Percentiles rank a stretch among this genome's conserved stretches.
Evolutionary conservation across 2,113 vertebrate genomes (phyloP).

Genomic region (Procavia capensis): DNA sequence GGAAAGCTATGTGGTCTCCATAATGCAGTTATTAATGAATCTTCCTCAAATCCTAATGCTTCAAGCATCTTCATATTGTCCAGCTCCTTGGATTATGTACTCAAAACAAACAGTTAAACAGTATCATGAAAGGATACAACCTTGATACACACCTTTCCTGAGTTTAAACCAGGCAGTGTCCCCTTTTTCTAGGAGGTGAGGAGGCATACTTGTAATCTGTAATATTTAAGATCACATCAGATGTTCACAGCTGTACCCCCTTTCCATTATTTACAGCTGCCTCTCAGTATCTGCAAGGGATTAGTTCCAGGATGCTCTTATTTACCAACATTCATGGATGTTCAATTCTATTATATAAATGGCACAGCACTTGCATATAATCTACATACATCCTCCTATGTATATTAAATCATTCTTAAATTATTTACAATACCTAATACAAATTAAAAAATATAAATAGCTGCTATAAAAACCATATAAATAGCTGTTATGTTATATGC

Average conservation of each 20-base stretch:
- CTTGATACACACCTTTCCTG: no score
- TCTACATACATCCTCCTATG: background rate
- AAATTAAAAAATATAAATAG: background rate
- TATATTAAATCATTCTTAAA: background rate
- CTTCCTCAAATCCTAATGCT: no score
- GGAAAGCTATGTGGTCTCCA: no score
- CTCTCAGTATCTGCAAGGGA: background rate
- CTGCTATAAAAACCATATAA: background rate
- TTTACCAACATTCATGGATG: background rate
- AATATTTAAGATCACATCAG: background rate
- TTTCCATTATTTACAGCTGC: no score
- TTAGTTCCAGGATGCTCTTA: background rate
- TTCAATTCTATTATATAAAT: background rate
- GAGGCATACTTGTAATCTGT: no score
- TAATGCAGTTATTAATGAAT: no score
- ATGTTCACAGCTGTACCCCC: accelerated
- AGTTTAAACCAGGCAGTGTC: no score
- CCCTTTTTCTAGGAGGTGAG: no score
- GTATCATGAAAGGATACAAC: no score
- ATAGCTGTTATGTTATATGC: background rate
- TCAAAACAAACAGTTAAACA: no score
- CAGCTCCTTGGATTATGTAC: no score
- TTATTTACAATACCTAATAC: background rate
- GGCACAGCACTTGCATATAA: background rate
- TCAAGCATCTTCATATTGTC: no score